A percentile compares a stretch with the other conserved stretches of the same genome.
These are phyloP conservation scores for Eristalis pertinax DNA, from an alignment of 2,888 invertebrate species.

Conservation along the genomic window DNA sequence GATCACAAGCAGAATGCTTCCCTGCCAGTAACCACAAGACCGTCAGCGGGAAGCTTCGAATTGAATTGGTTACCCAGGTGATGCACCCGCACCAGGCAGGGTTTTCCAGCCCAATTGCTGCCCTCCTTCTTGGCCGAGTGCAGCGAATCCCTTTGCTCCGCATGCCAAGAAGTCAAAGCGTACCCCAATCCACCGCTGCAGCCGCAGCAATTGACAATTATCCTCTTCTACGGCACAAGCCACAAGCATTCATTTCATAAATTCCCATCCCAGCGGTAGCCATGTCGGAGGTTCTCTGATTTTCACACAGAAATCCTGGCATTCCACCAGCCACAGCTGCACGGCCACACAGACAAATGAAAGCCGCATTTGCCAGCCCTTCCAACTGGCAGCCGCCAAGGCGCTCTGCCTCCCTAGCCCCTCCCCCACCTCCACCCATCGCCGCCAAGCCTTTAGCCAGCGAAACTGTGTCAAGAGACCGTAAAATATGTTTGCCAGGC, in stretches of 20 bases:
- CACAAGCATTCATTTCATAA: slow-evolving; percentile 45
- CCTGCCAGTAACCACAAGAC: slow-evolving; percentile 19
- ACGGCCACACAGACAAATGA: slow-evolving; percentile 3
- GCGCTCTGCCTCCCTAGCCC: not conserved
- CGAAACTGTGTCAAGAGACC: slow-evolving; percentile 51
- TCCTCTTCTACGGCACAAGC: slow-evolving; percentile 5
- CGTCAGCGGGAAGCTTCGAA: not conserved
- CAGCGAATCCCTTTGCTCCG: not conserved
- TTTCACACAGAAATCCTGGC: slow-evolving; percentile 37
- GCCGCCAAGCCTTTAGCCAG: slow-evolving; percentile 3
- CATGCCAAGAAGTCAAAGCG: slow-evolving; percentile 31
- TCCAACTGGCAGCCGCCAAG: slow-evolving; percentile 1
- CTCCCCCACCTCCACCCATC: too few species aligned
- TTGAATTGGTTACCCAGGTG: slow-evolving; percentile 40
- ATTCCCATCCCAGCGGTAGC: slow-evolving; percentile 1
- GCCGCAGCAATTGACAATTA: slow-evolving; percentile 23
- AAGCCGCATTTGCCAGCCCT: not conserved
- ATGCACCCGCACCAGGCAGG: not conserved
- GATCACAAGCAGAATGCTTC: not conserved
- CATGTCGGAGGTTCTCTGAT: not conserved
- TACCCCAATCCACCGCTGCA: not conserved
- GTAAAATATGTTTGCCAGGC: slow-evolving; percentile 38
- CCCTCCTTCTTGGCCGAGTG: not conserved
- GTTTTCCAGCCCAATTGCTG: slow-evolving; percentile 13
- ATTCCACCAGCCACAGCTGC: slow-evolving; percentile 27